Evolutionary conservation across 2,797 vertebrate genomes (phyloP).

Genomic region (Bucorvus abyssinicus): DNA sequence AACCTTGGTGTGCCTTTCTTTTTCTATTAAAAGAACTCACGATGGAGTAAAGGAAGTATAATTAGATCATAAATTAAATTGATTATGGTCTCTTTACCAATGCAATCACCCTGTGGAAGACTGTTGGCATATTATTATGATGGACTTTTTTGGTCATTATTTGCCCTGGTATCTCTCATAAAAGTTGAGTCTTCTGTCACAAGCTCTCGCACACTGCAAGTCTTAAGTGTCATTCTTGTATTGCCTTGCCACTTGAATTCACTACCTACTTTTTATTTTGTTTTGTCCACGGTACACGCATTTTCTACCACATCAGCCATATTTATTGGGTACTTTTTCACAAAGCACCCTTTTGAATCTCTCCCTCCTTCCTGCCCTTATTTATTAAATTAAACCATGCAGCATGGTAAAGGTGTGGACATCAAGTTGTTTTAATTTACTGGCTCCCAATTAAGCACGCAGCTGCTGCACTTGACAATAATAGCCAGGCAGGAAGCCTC

Average conservation of each 20-base stretch:
- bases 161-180: background rate
- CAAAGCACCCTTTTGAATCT: conserved; percentile 4
- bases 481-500: background rate
- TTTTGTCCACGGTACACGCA: background rate
- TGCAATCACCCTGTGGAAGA: background rate
- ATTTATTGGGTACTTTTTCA: background rate
- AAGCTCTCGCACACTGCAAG: background rate
- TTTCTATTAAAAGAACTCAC: background rate
- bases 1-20: background rate
- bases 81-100: background rate
- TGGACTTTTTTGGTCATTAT: background rate
- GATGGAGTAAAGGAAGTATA: background rate
- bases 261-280: background rate
- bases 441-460: background rate
- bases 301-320: background rate
- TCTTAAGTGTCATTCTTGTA: background rate
- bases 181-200: background rate
- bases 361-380: background rate
- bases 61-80: background rate
- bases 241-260: background rate
- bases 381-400: conserved; percentile 36
- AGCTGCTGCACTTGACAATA: background rate
- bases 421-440: background rate
- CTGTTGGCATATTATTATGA: background rate
- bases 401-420: background rate